phyloP scores from a whole-genome alignment of 2,888 invertebrate species.

The Hermaeophaga mercurialis region DNA sequence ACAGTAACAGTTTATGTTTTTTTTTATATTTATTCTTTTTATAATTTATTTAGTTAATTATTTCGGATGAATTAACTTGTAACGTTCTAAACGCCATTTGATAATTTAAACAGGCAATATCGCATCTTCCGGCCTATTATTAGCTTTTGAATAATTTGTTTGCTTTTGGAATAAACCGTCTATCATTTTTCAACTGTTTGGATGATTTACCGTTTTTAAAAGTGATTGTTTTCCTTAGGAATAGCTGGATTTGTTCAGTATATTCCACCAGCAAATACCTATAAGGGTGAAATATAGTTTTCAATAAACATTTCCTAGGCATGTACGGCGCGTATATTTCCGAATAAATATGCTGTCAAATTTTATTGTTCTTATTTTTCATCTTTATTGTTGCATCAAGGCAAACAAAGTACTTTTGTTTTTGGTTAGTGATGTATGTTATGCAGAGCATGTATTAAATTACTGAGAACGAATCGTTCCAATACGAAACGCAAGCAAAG shows the following conservation, averaged over 20 bases:
- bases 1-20: no score
- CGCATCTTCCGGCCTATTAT: no score
- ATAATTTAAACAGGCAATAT: no score
- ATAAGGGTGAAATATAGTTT: slow-evolving; percentile 50
- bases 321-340: slow-evolving; percentile 43
- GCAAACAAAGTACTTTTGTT: slow-evolving; percentile 34
- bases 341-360: slow-evolving; percentile 50
- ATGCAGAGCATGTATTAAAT: slow-evolving; percentile 35
- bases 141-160: no score
- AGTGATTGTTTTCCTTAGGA: slow-evolving; percentile 29
- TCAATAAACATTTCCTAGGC: slow-evolving; percentile 50
- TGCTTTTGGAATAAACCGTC: slow-evolving; percentile 5
- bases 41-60: no score
- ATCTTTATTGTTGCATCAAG: slow-evolving; percentile 48
- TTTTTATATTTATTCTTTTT: no score
- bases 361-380: slow-evolving; percentile 52
- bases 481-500: no score
- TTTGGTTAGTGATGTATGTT: slow-evolving; percentile 35
- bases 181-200: slow-evolving; percentile 11
- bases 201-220: slow-evolving; percentile 18
- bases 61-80: no score
- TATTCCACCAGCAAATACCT: slow-evolving; percentile 35
- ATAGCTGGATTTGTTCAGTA: slow-evolving; percentile 33
- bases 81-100: no score
- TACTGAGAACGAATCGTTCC: slow-evolving; percentile 35